Base-by-base conservation (phyloP, 1,140 invertebrate genomes). In the Homarus americanus region DNA sequence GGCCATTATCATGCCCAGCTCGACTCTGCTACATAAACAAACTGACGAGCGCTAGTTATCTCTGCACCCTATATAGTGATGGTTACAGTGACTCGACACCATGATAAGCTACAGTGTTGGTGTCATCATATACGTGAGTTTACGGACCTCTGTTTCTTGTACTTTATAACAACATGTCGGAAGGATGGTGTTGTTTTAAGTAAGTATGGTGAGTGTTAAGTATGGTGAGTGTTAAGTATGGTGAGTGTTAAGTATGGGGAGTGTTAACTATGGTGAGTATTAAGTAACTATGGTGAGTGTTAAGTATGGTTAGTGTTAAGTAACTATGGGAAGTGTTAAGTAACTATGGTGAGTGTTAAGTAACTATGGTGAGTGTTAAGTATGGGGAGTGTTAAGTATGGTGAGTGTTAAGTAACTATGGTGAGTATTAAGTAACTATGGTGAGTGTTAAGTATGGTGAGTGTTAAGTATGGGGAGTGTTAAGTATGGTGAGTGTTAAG, bases 91-190 rank as follows among this genome's bases (percentile, higher is more conserved):
- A n/a, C n/a, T n/a, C n/a, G n/a, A n/a, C n/a, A n/a, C n/a, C n/a
- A n/a, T n/a, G n/a, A n/a, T n/a, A n/a, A n/a, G n/a, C n/a, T n/a
- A n/a, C n/a, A n/a, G 38, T 82, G 49, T 82, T 82, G 63, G 63
- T 82, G 79, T 82, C 44, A 82, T 82, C 79, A 82, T 28, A 28
- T 36, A 38, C 49, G 79, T 36, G n/a, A n/a, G n/a, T n/a, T n/a
- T n/a, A n/a, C n/a, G n/a, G n/a, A n/a, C n/a, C n/a, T n/a, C n/a
- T n/a, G n/a, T n/a, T n/a, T n/a, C n/a, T n/a, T n/a, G n/a, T n/a
- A n/a, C n/a, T n/a, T n/a, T n/a, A n/a, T n/a, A n/a, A n/a, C n/a
- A n/a, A n/a, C n/a, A n/a, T n/a, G n/a, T n/a, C n/a, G n/a, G n/a
- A n/a, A n/a, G n/a, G n/a, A n/a, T n/a, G n/a, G n/a, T n/a, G n/a